These are phyloP conservation scores for Bos javanicus DNA, from an alignment of 2,113 vertebrate genomes.

Conservation along the genomic window DNA sequence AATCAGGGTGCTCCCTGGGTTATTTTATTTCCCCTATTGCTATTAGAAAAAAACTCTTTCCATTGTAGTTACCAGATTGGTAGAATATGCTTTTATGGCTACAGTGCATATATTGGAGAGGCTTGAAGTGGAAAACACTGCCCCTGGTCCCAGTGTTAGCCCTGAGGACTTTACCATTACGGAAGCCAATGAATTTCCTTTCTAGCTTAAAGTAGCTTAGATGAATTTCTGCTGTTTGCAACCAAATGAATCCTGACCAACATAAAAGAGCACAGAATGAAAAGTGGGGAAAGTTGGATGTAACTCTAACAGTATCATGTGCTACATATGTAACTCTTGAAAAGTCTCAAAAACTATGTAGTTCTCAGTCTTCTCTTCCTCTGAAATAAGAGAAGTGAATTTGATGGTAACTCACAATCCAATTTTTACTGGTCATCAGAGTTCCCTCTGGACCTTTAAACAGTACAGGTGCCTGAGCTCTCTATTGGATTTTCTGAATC, in stretches of 20 bases:
- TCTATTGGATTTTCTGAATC: background rate
- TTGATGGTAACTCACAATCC: background rate
- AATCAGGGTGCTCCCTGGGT: background rate
- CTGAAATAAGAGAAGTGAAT: background rate
- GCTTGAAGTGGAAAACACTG: background rate
- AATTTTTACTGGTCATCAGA: background rate
- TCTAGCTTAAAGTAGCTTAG: background rate
- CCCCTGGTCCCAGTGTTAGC: background rate
- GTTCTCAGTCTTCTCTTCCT: conserved; percentile 8
- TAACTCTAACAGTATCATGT: background rate
- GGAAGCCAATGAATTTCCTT: background rate
- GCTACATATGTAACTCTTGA: background rate
- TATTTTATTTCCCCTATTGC: background rate
- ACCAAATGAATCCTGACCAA: background rate
- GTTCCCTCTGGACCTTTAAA: background rate
- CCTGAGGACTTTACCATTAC: background rate
- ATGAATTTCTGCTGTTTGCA: background rate
- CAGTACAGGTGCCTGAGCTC: background rate
- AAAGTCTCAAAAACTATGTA: background rate
- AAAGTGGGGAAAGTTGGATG: background rate
- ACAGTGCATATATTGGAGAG: background rate
- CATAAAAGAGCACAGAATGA: background rate
- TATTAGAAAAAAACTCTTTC: background rate
- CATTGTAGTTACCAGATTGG: background rate
- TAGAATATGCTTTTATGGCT: background rate